Percentiles rank a stretch among this genome's conserved stretches.
phyloP scores from a whole-genome alignment of 2,888 invertebrate genomes.

The Leptothorax acervorum region DNA sequence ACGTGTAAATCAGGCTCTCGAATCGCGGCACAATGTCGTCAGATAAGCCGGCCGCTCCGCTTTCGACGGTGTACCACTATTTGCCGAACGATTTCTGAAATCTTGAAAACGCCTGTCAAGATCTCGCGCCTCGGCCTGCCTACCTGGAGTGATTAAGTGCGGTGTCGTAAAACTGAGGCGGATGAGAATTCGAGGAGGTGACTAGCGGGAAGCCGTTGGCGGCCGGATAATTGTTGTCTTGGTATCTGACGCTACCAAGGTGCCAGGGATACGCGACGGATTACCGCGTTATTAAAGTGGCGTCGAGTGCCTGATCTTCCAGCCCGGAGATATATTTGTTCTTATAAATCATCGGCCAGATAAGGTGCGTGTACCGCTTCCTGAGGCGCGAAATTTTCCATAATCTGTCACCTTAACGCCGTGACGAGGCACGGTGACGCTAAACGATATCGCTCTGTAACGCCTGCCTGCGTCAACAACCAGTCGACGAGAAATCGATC shows the following conservation, averaged over 20 bases:
- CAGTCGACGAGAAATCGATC: slow-evolving; percentile 8
- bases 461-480: slow-evolving; percentile 23
- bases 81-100: slow-evolving; percentile 82
- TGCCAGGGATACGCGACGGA: slow-evolving; percentile 70
- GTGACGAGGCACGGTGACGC: slow-evolving; percentile 45
- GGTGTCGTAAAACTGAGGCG: slow-evolving; percentile 77
- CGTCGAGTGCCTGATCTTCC: slow-evolving; percentile 76
- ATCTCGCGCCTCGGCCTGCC: slow-evolving; percentile 53
- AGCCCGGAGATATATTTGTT: slow-evolving; percentile 80
- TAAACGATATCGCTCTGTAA: slow-evolving; percentile 31
- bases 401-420: slow-evolving; percentile 75
- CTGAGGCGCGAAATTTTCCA: slow-evolving; percentile 81
- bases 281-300: slow-evolving; percentile 74
- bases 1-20: slow-evolving; percentile 84
- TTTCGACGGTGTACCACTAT: slow-evolving; percentile 71
- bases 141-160: slow-evolving; percentile 79
- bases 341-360: slow-evolving; percentile 84
- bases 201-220: slow-evolving; percentile 35
- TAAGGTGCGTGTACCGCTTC: slow-evolving; percentile 73
- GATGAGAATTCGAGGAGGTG: slow-evolving; percentile 59
- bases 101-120: slow-evolving; percentile 72
- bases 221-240: slow-evolving; percentile 61
- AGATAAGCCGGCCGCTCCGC: slow-evolving; percentile 80
- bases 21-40: slow-evolving; percentile 66
- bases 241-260: slow-evolving; percentile 73